These are phyloP conservation scores for Gambelia wislizenii DNA, from an alignment of 2,797 vertebrate species.

Conservation along the genomic window DNA sequence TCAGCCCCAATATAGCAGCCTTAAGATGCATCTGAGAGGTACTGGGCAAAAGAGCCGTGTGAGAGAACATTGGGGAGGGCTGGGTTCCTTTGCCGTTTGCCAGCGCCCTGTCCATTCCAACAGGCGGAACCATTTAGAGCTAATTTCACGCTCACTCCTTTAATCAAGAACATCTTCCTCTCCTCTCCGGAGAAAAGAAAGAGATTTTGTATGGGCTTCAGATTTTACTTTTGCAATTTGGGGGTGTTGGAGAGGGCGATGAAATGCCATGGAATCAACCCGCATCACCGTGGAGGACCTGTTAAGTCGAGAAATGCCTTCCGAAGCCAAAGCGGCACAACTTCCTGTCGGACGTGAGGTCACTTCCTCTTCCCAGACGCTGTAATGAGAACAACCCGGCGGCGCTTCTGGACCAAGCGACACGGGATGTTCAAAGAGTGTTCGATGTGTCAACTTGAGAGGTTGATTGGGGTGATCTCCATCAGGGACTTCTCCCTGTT, in stretches of 20 bases:
- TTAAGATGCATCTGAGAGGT: background rate
- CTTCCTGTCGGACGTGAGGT: fast-evolving
- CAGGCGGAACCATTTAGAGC: conserved; percentile 40
- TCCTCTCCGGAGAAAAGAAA: background rate
- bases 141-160: conserved; percentile 56
- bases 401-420: fast-evolving
- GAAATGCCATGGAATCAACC: conserved; percentile 40
- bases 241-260: background rate
- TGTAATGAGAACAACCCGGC: fast-evolving
- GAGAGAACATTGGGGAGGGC: background rate
- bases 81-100: background rate
- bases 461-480: conserved; percentile 6
- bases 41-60: background rate
- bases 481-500: conserved; percentile 9
- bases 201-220: background rate
- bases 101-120: background rate
- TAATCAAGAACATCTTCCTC: conserved; percentile 54
- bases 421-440: background rate
- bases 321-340: fast-evolving
- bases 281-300: fast-evolving
- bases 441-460: conserved; percentile 3
- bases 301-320: background rate
- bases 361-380: background rate
- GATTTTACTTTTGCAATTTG: background rate
- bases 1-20: background rate